Conservation (phyloP, 2,888 invertebrate species). For the Rhingia rostrata region DNA sequence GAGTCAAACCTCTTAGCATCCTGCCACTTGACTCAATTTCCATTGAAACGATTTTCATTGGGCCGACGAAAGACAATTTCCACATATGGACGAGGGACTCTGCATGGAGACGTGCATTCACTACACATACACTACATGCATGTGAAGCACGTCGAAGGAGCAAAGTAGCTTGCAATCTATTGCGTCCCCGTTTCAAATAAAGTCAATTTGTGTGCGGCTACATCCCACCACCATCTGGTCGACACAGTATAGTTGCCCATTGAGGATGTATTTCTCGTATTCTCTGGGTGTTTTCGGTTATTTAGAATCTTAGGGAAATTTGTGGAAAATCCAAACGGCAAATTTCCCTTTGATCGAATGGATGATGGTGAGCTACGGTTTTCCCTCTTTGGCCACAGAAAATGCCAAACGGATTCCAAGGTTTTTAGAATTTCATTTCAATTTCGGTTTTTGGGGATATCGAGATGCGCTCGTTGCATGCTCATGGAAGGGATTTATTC, state of each 20-base stretch:
- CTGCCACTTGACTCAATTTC: slow-evolving; percentile 71
- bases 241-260: background rate
- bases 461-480: background rate
- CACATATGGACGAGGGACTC: background rate
- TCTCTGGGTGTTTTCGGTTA: slow-evolving; percentile 60
- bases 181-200: slow-evolving; percentile 48
- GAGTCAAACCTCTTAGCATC: slow-evolving; percentile 72
- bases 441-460: slow-evolving; percentile 28
- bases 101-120: background rate
- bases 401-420: slow-evolving; percentile 49
- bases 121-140: background rate
- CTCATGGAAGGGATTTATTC: background rate
- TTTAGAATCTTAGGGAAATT: slow-evolving; percentile 70
- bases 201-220: slow-evolving; percentile 59
- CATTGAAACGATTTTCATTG: slow-evolving; percentile 70
- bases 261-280: slow-evolving; percentile 45
- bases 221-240: too few species aligned
- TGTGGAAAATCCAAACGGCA: slow-evolving; percentile 72
- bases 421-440: slow-evolving; percentile 50
- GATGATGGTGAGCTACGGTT: slow-evolving; percentile 26
- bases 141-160: background rate
- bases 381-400: slow-evolving; percentile 45
- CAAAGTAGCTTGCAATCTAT: slow-evolving; percentile 41
- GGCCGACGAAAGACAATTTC: slow-evolving; percentile 42
- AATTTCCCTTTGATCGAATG: slow-evolving; percentile 70